Base-by-base conservation (phyloP, 2,888 invertebrate species). In the Holacanthella duospinosa region DNA sequence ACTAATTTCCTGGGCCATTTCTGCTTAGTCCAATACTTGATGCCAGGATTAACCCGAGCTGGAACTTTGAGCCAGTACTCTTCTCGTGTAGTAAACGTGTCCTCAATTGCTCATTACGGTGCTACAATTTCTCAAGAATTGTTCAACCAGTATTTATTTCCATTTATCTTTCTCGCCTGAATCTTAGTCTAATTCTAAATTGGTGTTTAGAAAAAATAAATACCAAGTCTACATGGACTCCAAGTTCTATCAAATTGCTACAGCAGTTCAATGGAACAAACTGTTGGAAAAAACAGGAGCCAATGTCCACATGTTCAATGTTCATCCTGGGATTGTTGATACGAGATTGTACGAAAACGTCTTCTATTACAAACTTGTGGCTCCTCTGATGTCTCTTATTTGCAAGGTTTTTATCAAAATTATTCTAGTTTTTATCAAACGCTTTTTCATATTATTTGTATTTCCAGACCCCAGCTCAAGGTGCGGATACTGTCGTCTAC, bases 1-100 rank as follows among this genome's bases (percentile, higher is more conserved):
- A 86, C 88, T 6, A 95, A 95, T 77, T 90, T 92, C 77, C 79
- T 94, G 72, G 87, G 91, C 2, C 91, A 92, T 77, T 91, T 89
- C 75, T 81, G 88, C 73, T 79, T 93, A 72, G 88, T 89, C 25
- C 87, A 90, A 75, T 78, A 91, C 70, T 79, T 95, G 62, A 77
- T 93, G 77, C 88, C 90, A 61, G 81, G 84, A 43, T 76, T 95
- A 75, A 79, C 79, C 2, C 85, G 82, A 2, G 43, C 44, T 26
- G 59, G 44, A 3, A 44, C 48, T 26, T 79, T 55, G 2, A n/a
- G n/a, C n/a, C 43, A 55, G 27, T 26, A 79, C 29, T 80, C 78
- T 63, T 80, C 89, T 0, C 82, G 94, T 74, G 83, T 95, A 58
- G 84, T 95, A 0, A 94, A 92, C 79, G 88, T 94, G 0, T 85